Conservation (phyloP, 2,113 vertebrate genomes). For the Carlito syrichta region DNA sequence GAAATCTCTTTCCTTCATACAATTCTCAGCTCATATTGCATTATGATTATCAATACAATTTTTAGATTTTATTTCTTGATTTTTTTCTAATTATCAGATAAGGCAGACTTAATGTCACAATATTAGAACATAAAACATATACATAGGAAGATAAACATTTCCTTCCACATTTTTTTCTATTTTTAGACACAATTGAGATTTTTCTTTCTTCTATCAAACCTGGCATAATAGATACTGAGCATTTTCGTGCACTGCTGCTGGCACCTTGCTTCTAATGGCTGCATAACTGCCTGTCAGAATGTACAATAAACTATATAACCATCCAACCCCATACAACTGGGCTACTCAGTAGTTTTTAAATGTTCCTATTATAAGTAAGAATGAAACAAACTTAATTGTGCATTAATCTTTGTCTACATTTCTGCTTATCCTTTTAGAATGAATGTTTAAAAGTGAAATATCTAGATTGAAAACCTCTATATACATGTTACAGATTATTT, state of each 20-base stretch:
- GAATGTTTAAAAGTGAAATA: background rate
- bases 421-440: background rate
- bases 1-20: background rate
- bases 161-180: background rate
- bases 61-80: background rate
- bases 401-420: conserved; percentile 49
- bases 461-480: background rate
- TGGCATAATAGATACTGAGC: background rate
- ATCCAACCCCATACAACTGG: background rate
- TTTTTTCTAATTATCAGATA: background rate
- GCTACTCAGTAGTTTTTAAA: background rate
- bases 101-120: background rate
- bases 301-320: background rate
- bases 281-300: conserved; percentile 19
- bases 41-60: background rate
- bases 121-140: background rate
- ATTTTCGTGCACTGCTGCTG: background rate
- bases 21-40: background rate
- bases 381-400: conserved; percentile 19
- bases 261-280: background rate
- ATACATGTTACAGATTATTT: background rate
- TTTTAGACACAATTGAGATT: background rate
- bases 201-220: background rate
- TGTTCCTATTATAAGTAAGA: conserved; percentile 38
- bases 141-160: background rate